phyloP scores from a whole-genome alignment of 2,113 vertebrate genomes.

The Marmota flaviventris region DNA sequence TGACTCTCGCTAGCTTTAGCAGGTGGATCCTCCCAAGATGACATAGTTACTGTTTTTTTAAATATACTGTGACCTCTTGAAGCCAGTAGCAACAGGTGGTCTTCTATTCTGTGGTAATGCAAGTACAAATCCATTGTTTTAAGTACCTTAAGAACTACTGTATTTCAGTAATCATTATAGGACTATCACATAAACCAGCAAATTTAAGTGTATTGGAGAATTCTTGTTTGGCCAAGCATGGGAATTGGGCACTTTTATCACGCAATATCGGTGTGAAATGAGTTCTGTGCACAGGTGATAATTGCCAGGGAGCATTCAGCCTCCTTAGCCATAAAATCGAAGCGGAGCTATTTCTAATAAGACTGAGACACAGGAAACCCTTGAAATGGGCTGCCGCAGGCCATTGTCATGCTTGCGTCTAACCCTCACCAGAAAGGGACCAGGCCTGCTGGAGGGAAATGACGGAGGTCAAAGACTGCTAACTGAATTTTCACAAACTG shows the following conservation, averaged over 20 bases:
- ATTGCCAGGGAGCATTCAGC: rapidly evolving
- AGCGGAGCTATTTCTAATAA: background rate
- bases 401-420: no score
- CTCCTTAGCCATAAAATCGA: background rate
- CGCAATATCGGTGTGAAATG: background rate
- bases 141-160: background rate
- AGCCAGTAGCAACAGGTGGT: background rate
- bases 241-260: rapidly evolving
- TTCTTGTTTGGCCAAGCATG: background rate
- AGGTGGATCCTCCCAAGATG: rapidly evolving
- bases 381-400: rapidly evolving
- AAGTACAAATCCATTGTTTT: rapidly evolving
- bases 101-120: background rate
- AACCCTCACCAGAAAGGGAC: background rate
- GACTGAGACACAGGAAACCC: no score
- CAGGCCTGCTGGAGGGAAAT: rapidly evolving
- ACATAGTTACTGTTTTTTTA: background rate
- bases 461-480: background rate
- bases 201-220: rapidly evolving
- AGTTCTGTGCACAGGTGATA: background rate
- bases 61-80: background rate
- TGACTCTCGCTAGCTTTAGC: background rate
- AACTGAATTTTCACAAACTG: background rate
- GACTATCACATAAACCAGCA: background rate
- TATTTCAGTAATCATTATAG: rapidly evolving